Evolutionary conservation across 64 coral and sea anemone species (phyloP), one percentile per base, ranked within the genome.

Genomic region (Porites lutea): DNA sequence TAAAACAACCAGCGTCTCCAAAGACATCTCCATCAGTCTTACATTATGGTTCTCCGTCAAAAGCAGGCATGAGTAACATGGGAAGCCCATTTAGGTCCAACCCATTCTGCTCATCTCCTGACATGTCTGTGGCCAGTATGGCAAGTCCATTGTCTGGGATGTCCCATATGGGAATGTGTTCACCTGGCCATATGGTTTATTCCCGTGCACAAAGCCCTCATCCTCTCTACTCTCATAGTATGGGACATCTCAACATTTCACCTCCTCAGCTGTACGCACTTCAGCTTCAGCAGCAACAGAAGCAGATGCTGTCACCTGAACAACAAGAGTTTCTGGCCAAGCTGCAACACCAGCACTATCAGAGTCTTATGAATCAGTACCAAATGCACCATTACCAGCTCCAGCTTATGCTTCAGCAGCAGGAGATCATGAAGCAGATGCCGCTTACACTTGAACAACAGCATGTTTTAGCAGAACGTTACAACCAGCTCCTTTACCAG

Each of bases 201-300:
- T 84, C 81, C 2, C 43, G 62, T 18, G 48, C 62, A 11, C 81
- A 84, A 47, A 68, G 81, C 48, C 81, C 81, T 21, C 81, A 83
- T 64, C 62, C 44, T 10, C 15, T 84, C 7, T 84, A 84, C 45
- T 52, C 61, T 0, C 81, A 84, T 64, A 2, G 60, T 10, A 67
- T 84, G 57, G 69, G 86, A 44, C 52, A 71, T 43, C 65, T 74
- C 12, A 88, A 76, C 48, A 67, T 90, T 43, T 82, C 75, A 45
- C 65, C 74, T 58, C 57, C 57, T 67, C 77, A 90, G 19, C 46
- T 90, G 43, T 93, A 93, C 79, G 83, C 91, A 58, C 49, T 93
- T 3, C 91, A 93, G 44, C 62, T 87, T 15, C 89, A 91, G 65
- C 88, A 90, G 51, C 90, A 92, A 57, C 82, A 85, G 9, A 82